phyloP scores from a whole-genome alignment of 2,113 vertebrate species.

The Pollachius pollachius region DNA sequence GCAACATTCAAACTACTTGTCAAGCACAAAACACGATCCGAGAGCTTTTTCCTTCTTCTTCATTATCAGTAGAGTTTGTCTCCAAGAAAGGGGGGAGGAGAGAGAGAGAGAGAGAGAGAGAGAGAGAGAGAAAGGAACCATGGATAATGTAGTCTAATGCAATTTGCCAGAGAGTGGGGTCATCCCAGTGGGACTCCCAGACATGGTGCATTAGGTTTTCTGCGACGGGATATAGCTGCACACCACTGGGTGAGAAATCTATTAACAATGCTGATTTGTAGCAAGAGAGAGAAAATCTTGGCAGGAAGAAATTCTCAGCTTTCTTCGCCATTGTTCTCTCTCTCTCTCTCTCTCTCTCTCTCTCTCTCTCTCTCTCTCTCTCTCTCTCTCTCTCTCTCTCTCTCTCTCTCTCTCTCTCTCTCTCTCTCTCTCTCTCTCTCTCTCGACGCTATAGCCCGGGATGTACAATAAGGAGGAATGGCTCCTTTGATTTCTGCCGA shows the following conservation, averaged over 20 bases:
- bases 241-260: constrained; percentile 40
- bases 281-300: constrained; percentile 20
- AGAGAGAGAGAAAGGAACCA: neutral
- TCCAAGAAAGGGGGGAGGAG: too few species aligned
- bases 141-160: constrained; percentile 19
- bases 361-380: too few species aligned
- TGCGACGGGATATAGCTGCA: constrained; percentile 38
- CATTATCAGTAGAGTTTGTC: too few species aligned
- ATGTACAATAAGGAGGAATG: constrained; percentile 16
- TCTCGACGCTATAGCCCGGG: neutral
- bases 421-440: too few species aligned
- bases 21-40: too few species aligned
- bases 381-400: too few species aligned
- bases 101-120: too few species aligned
- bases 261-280: constrained; percentile 46
- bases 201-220: constrained; percentile 40
- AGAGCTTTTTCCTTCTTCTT: too few species aligned
- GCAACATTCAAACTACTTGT: too few species aligned
- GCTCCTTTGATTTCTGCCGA: constrained; percentile 19
- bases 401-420: too few species aligned
- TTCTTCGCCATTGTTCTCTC: constrained; percentile 12
- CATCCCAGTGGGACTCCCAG: constrained; percentile 25
- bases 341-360: neutral
- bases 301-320: constrained; percentile 31
- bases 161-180: constrained; percentile 29